Evolutionary conservation across 2,888 invertebrate species (phyloP).

Genomic region (Eupithecia exiguata): DNA sequence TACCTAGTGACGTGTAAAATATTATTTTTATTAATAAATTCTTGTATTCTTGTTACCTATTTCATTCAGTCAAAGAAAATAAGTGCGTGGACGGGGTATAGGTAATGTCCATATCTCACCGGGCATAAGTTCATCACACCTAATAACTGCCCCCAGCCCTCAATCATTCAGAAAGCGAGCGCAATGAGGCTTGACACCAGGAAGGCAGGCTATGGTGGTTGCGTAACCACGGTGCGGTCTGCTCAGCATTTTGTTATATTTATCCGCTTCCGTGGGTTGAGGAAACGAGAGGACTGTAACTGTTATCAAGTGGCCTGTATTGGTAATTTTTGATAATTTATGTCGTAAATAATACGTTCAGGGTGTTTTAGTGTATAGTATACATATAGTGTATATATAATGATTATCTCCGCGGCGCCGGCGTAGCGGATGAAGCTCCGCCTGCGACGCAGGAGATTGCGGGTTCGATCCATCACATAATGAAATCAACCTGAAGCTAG

Average conservation of each 20-base stretch:
- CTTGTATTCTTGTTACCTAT: too few species aligned
- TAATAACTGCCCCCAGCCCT: conserved; percentile 41
- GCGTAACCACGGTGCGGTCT: conserved; percentile 13
- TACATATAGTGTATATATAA: too few species aligned
- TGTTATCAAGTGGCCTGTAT: background rate
- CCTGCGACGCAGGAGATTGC: background rate
- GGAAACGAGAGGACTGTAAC: conserved; percentile 8
- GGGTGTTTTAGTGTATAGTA: too few species aligned
- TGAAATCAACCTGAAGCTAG: too few species aligned
- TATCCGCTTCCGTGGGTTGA: conserved; percentile 27
- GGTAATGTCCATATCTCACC: conserved; percentile 3
- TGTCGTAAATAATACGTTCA: background rate
- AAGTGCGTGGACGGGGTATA: background rate
- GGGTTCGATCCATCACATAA: background rate
- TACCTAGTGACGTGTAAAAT: too few species aligned
- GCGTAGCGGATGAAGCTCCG: background rate
- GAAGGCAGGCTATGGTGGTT: conserved; percentile 42
- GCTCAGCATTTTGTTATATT: conserved; percentile 28
- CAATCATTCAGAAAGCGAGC: conserved; percentile 57
- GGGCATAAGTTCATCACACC: conserved; percentile 41
- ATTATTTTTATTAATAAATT: too few species aligned
- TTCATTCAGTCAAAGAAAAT: too few species aligned
- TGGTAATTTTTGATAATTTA: background rate
- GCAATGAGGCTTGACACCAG: conserved; percentile 49
- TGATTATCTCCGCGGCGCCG: background rate